Percentiles rank a stretch among this genome's conserved stretches.
Conservation (phyloP, 2,113 vertebrate species). For the Dromas ardeola region DNA sequence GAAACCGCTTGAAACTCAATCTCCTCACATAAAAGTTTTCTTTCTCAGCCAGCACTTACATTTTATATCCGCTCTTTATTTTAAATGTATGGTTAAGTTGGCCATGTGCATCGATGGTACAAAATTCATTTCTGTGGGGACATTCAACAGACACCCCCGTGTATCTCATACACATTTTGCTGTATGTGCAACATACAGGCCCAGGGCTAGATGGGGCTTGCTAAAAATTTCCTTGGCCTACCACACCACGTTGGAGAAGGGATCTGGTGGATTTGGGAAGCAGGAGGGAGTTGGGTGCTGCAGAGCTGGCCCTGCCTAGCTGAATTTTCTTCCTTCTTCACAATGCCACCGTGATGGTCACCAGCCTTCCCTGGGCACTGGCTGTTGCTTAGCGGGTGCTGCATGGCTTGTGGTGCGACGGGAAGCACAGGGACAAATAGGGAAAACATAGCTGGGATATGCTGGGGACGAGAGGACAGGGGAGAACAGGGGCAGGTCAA, state of each 20-base stretch:
- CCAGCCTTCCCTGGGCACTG: neutral
- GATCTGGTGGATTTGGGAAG: neutral
- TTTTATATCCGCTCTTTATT: neutral
- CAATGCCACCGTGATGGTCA: rapidly evolving
- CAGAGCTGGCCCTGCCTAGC: neutral
- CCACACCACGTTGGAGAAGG: rapidly evolving
- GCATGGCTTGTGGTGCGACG: neutral
- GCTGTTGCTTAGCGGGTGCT: neutral
- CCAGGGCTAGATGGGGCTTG: neutral
- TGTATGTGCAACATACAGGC: neutral
- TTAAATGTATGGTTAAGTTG: neutral
- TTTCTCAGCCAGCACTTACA: neutral
- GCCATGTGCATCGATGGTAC: no score
- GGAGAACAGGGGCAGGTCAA: neutral
- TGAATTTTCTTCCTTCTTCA: neutral
- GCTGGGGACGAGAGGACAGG: neutral
- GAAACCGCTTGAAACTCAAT: neutral
- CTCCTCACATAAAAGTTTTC: neutral
- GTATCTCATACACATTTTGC: neutral
- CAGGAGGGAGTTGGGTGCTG: neutral
- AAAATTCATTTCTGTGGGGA: neutral
- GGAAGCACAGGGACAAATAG: neutral
- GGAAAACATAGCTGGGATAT: neutral
- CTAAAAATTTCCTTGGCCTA: neutral
- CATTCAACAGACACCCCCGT: neutral